A percentile compares a stretch with the other conserved stretches of the same genome.
These are phyloP conservation scores for Diabrotica virgifera DNA, from an alignment of 1,140 invertebrate species.

Conservation along the genomic window DNA sequence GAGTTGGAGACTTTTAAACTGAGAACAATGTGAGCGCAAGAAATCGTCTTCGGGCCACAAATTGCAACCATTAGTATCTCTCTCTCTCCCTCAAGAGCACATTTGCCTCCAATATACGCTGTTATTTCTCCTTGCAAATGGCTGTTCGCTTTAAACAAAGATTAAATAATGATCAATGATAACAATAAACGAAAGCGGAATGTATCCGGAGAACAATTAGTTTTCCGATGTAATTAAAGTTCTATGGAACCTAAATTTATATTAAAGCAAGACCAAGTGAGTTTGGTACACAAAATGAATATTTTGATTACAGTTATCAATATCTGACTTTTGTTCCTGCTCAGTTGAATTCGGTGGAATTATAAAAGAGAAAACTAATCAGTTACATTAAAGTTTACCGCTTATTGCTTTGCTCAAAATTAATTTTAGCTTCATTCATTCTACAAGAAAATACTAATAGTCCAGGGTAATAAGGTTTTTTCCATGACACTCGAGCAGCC, in stretches of 20 bases:
- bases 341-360: no score
- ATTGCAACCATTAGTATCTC: background rate
- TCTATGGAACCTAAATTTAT: background rate
- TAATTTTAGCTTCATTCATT: no score
- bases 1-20: background rate
- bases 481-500: no score
- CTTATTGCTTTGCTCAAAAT: no score
- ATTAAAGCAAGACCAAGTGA: background rate
- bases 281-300: background rate
- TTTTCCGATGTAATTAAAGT: background rate
- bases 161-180: slow-evolving; percentile 3
- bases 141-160: background rate
- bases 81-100: background rate
- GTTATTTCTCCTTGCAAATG: background rate
- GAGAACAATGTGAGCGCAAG: background rate
- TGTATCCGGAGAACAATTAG: background rate
- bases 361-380: no score
- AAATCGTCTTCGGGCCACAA: background rate
- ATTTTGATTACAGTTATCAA: background rate
- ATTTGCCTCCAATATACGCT: background rate
- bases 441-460: no score
- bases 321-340: background rate
- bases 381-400: no score
- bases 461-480: no score
- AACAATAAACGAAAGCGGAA: background rate